Evolutionary conservation across 2,888 invertebrate species (phyloP).

Genomic region (Mythimna ferrago): DNA sequence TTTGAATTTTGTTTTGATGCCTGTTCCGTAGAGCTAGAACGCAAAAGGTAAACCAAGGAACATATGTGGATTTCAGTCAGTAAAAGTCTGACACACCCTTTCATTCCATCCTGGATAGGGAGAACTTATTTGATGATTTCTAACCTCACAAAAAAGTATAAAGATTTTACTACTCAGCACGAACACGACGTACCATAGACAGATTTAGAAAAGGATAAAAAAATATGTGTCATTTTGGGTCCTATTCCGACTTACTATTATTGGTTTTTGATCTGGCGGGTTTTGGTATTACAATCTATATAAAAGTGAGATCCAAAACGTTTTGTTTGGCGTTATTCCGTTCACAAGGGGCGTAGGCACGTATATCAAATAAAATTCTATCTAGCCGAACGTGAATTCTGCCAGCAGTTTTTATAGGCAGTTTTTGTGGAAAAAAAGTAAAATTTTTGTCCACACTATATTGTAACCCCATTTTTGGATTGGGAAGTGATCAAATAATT

Average conservation of each 20-base stretch:
- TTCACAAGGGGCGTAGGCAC: slow-evolving; percentile 37
- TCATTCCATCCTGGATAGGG: no score
- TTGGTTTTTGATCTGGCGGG: no score
- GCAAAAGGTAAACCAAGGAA: no score
- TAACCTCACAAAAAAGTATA: no score
- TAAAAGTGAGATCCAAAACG: slow-evolving; percentile 17
- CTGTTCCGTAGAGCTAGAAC: no score
- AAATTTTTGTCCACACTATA: slow-evolving; percentile 3
- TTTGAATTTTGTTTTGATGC: no score
- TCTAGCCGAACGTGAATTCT: slow-evolving; percentile 32
- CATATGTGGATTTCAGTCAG: no score
- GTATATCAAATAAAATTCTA: slow-evolving; percentile 52
- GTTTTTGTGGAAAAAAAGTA: slow-evolving; percentile 21
- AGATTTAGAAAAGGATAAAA: not conserved
- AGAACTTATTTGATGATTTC: no score
- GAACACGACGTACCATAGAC: not conserved
- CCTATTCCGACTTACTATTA: no score
- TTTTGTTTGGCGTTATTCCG: slow-evolving; percentile 32
- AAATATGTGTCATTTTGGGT: not conserved
- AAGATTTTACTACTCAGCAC: not conserved
- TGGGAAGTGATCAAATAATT: not conserved
- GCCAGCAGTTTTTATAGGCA: slow-evolving; percentile 28
- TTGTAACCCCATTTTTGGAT: not conserved
- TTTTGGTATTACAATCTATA: no score
- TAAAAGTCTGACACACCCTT: no score